Conservation (phyloP, 2,888 invertebrate species). For the Latrodectus elegans region DNA sequence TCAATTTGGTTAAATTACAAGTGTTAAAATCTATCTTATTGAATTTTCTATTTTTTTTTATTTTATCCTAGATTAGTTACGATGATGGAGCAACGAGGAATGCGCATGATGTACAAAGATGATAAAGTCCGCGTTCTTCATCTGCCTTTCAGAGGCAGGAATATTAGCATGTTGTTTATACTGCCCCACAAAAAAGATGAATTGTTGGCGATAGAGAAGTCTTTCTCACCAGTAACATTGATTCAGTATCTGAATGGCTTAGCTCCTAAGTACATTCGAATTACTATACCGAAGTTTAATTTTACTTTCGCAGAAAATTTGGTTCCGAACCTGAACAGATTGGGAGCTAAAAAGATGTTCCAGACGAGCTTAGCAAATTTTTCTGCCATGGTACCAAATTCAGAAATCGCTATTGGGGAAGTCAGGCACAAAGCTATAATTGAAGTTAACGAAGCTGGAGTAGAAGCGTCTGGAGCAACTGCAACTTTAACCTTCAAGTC, state of each 20-base stretch:
- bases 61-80: not conserved
- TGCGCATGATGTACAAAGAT: slow-evolving; percentile 2
- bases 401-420: not conserved
- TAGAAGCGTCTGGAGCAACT: not conserved
- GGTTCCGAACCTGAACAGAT: not conserved
- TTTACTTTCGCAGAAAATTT: not conserved
- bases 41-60: too few species aligned
- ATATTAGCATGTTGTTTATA: slow-evolving; percentile 4
- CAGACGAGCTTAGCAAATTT: not conserved
- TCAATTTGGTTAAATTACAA: too few species aligned
- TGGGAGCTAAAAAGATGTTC: slow-evolving; percentile 1
- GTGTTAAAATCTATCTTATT: too few species aligned
- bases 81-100: not conserved
- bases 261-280: not conserved
- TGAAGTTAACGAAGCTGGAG: slow-evolving; percentile 9
- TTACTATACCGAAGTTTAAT: slow-evolving; percentile 11
- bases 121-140: not conserved
- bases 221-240: not conserved
- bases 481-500: not conserved
- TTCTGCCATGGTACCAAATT: not conserved
- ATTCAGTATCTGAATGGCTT: not conserved
- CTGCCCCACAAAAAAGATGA: not conserved
- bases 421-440: slow-evolving; percentile 12
- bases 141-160: not conserved
- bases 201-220: not conserved